Base-by-base conservation (phyloP, 30 jellyfish, hydroid and myxozoan species). In the Cassiopea xamachana region DNA sequence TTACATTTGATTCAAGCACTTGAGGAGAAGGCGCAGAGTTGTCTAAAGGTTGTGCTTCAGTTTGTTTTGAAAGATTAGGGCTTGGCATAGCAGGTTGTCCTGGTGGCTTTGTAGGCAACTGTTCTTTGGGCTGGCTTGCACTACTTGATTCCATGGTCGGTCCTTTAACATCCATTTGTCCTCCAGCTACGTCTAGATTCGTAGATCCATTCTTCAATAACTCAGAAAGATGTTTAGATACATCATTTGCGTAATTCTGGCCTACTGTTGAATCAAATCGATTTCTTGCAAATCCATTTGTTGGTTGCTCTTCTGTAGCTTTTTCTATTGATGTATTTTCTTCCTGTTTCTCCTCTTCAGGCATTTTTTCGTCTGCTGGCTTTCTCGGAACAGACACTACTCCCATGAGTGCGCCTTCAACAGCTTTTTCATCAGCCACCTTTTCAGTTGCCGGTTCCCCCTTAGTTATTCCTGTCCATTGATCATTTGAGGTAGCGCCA, bases 331-430 rank as follows among this genome's bases (percentile, higher is more conserved):
- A 75, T 15, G 75, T 62, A 49, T 83, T 83, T 45, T 69, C 91
- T 48, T 83, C 91, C 0, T 59, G 77, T 3, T 80, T 78, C 17
- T 84, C 49, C 60, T 84, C 95, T 45, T 89, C 89, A 1, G 91
- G 77, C 2, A 83, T 72, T 19, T 73, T 69, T 78, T 89, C 91
- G 43, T 80, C 84, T 44, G 46, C 84, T 3, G 88, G 89, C 46
- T 87, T 73, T 79, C 80, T 84, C 46, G 80, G 80, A 13, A 77
- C 91, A 39, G 88, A 71, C 46, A 17, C 75, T 64, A 48, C 95
- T 70, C 49, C 85, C 8, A 85, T 86, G 5, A 85, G 60, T 79
- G 47, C 60, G 16, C 55, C 84, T 58, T 70, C 88, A 8, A 78
- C 79, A 2, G 79, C 78, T 7, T 48, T 39, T 49, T 17, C 84